Conservation (phyloP, 2,888 invertebrate species). For the Cyclophora punctaria region DNA sequence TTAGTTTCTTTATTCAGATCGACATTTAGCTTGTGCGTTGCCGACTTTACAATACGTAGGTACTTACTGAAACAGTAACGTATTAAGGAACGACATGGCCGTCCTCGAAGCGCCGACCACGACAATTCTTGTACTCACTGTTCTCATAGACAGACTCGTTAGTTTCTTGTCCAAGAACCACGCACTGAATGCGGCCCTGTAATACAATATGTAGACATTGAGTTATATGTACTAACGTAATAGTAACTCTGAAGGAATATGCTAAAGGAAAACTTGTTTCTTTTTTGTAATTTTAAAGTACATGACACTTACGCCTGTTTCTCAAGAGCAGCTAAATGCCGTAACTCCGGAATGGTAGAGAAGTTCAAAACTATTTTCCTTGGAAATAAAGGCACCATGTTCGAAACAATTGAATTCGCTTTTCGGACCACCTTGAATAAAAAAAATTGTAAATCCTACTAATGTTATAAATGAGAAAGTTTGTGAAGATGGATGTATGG, state of each 20-base stretch:
- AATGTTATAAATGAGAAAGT: too few species aligned
- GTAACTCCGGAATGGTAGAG: conserved; percentile 29
- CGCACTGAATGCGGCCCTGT: conserved; percentile 46
- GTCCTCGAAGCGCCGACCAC: conserved; percentile 79
- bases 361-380: conserved; percentile 39
- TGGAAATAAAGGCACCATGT: conserved; percentile 55
- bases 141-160: conserved; percentile 57
- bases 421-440: conserved; percentile 42
- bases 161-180: conserved; percentile 65
- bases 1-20: not conserved
- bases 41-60: too few species aligned
- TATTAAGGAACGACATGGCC: conserved; percentile 75
- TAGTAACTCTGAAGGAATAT: too few species aligned
- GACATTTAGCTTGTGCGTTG: too few species aligned
- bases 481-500: too few species aligned
- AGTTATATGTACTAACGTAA: too few species aligned
- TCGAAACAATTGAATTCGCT: conserved; percentile 41
- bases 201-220: conserved; percentile 3
- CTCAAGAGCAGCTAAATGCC: conserved; percentile 24
- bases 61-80: conserved; percentile 68
- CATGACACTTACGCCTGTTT: conserved; percentile 43
- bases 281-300: not conserved
- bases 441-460: not conserved
- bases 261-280: too few species aligned
- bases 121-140: conserved; percentile 75